phyloP scores from a whole-genome alignment of 2,113 vertebrate genomes.

The Physeter macrocephalus region DNA sequence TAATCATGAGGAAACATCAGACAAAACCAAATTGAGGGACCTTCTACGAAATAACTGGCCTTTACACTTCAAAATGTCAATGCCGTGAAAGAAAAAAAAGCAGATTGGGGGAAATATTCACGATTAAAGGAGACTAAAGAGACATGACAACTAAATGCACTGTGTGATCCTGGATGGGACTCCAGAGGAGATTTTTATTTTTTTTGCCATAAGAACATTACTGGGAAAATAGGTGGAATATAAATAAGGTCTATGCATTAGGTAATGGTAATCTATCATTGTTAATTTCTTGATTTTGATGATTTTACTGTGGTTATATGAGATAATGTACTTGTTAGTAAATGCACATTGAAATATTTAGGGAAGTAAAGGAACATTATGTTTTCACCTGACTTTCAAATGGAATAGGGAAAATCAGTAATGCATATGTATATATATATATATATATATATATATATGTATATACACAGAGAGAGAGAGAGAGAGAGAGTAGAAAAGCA shows the following conservation, averaged over 20 bases:
- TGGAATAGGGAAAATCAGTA: not conserved
- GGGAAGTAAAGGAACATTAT: not conserved
- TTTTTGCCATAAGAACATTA: not conserved
- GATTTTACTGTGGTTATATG: not conserved
- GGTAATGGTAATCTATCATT: not conserved
- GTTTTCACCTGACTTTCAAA: not conserved
- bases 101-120: not conserved
- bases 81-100: not conserved
- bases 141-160: not conserved
- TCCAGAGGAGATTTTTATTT: not conserved
- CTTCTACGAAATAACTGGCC: not conserved
- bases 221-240: not conserved
- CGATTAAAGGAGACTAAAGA: not conserved
- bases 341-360: not conserved
- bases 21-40: not conserved
- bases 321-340: not conserved
- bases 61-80: conserved; percentile 20
- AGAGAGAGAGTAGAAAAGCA: not conserved
- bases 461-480: no score
- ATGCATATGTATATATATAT: not conserved
- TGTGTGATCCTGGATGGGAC: not conserved
- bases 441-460: not conserved
- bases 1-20: not conserved
- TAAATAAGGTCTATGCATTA: not conserved
- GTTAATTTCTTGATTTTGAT: not conserved